Evolutionary conservation across 2,113 vertebrate species (phyloP).

Genomic region (Pachycephala philippinensis): DNA sequence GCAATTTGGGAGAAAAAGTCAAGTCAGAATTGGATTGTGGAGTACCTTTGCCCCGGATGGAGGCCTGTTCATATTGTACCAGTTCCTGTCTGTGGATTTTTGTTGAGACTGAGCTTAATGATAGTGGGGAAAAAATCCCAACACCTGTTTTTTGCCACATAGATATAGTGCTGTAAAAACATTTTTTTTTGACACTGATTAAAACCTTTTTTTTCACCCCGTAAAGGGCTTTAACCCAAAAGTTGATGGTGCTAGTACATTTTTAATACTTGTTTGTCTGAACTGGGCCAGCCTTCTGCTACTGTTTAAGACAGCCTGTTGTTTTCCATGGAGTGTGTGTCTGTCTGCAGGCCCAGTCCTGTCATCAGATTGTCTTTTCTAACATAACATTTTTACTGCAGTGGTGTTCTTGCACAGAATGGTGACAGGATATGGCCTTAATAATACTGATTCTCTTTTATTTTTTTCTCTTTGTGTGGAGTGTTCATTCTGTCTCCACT

Average conservation of each 20-base stretch:
- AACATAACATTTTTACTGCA: slow-evolving; percentile 60
- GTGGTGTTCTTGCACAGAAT: slow-evolving; percentile 43
- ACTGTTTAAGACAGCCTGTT: slow-evolving; percentile 47
- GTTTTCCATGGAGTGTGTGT: slow-evolving; percentile 37
- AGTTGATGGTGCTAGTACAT: slow-evolving; percentile 74
- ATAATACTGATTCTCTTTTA: not conserved
- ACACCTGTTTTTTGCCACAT: slow-evolving; percentile 57
- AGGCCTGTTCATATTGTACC: slow-evolving; percentile 41
- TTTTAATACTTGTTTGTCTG: slow-evolving; percentile 63
- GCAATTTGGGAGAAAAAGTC: slow-evolving; percentile 44
- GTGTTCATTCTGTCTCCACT: slow-evolving; percentile 39
- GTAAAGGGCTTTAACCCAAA: slow-evolving; percentile 71
- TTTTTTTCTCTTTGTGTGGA: not conserved
- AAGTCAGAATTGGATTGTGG: slow-evolving; percentile 28
- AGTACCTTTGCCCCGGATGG: not conserved
- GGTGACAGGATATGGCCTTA: slow-evolving; percentile 55
- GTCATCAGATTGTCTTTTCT: slow-evolving; percentile 53
- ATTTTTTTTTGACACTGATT: slow-evolving; percentile 26
- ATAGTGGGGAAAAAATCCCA: not conserved
- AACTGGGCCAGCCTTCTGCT: slow-evolving; percentile 52
- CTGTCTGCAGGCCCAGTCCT: slow-evolving; percentile 42
- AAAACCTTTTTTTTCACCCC: slow-evolving; percentile 27
- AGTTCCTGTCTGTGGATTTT: slow-evolving; percentile 47
- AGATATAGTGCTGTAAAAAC: slow-evolving; percentile 61
- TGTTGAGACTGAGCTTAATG: slow-evolving; percentile 42